Evolutionary conservation across 2,797 vertebrate species (phyloP), one percentile per base, ranked within the genome.

Genomic region (Anabacerthia variegaticeps): DNA sequence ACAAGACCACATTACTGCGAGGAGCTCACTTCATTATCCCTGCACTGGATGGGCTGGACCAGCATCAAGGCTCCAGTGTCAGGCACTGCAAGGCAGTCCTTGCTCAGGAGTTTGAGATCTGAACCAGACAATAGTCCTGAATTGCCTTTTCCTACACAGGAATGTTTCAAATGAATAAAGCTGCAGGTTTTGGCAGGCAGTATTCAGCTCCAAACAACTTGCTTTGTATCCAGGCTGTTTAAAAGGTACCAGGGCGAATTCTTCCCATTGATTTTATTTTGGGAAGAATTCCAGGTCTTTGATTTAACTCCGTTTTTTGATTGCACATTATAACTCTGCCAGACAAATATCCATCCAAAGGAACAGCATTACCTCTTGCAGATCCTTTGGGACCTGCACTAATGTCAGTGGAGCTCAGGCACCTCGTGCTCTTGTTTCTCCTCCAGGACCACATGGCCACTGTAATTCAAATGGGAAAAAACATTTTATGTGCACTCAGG

Each of bases 241-340:
- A 43, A 89, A 93, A 94, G 85, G 73, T 75, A 88, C 11, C 58
- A 77, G 58, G 79, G 73, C 85, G 72, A 81, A 80, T 89, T 92
- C 24, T 78, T 78, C 73, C 58, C 56, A 30, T 16, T 69, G 92
- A 74, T 85, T 90, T 85, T 48, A 12, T 37, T 58, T 86, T 90
- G 85, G 80, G 85, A 80, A 79, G 51, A 82, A 48, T 59, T 77
- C 69, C 62, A 52, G 51, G 46, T 73, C 80, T 94, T 76, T 8
- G 32, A 84, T 66, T 76, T 51, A 69, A 90, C 41, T 93, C 44
- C 15, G 2, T 10, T 67, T 86, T 84, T 77, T 2, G 7, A 69
- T 22, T 81, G 83, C 71, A 76, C 18, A 1, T 66, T 75, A 3
- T 18, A 72, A 26, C 20, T 52, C 22, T 46, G 62, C 77, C 83